Evolutionary conservation across 2,888 invertebrate genomes (phyloP).

Genomic region (Caenorhabditis sp.): DNA sequence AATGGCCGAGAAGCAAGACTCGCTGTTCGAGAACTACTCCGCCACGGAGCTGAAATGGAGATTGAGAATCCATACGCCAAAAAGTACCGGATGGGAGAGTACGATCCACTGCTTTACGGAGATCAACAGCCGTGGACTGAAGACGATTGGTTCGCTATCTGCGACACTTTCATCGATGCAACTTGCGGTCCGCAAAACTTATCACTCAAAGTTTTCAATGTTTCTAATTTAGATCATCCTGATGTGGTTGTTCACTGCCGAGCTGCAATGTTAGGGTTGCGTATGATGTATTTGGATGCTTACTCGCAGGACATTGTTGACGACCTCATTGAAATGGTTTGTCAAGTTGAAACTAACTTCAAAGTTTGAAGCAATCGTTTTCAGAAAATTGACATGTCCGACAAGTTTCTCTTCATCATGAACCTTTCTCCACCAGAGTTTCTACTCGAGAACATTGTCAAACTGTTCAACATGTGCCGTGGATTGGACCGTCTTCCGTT

Average conservation of each 20-base stretch:
- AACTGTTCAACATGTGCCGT: conserved; percentile 24
- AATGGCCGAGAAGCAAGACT: conserved; percentile 33
- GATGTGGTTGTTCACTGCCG: conserved; percentile 3
- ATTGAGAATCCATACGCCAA: neutral
- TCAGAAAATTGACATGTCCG: conserved; percentile 32
- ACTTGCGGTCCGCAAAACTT: neutral
- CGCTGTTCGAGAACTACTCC: conserved; percentile 2
- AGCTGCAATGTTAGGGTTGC: conserved; percentile 15
- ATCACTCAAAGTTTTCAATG: neutral
- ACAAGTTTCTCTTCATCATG: conserved; percentile 44
- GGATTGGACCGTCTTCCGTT: conserved; percentile 56
- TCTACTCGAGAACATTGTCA: conserved; percentile 28
- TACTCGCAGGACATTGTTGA: conserved; percentile 31
- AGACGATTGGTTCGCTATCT: conserved; percentile 33
- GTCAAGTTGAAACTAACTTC: neutral
- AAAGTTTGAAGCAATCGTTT: neutral
- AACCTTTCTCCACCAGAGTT: conserved; percentile 36
- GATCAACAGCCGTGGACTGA: conserved; percentile 14
- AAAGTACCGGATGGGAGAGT: neutral
- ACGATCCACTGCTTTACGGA: conserved; percentile 12
- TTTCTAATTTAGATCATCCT: neutral
- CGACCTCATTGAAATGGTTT: conserved; percentile 11
- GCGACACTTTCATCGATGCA: conserved; percentile 16
- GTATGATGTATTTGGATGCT: conserved; percentile 33
- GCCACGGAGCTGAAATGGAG: conserved; percentile 12